A percentile compares a stretch with the other conserved stretches of the same genome.
Evolutionary conservation across 2,888 invertebrate genomes (phyloP).

Genomic region (Dicranocentrus wangi): DNA sequence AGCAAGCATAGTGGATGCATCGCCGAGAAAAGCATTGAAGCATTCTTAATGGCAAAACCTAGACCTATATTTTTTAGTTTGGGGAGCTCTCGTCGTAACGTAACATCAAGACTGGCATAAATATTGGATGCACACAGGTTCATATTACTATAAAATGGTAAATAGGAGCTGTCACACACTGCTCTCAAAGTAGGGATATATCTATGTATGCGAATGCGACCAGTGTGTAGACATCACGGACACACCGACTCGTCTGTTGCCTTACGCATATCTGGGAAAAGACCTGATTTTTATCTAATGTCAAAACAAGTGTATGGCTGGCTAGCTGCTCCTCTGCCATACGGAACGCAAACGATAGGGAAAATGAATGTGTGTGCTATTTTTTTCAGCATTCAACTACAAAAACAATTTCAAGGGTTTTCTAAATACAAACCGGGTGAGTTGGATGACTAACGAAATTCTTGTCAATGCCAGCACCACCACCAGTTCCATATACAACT

Average conservation of each 20-base stretch:
- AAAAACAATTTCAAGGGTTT: slow-evolving; percentile 37
- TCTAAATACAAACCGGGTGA: not conserved
- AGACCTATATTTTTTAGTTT: slow-evolving; percentile 51
- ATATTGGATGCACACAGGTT: not conserved
- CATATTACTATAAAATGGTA: slow-evolving; percentile 22
- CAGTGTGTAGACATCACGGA: slow-evolving; percentile 50
- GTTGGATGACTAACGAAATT: not conserved
- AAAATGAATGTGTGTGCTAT: slow-evolving; percentile 26
- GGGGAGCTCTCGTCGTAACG: not conserved
- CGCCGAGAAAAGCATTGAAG: too few species aligned
- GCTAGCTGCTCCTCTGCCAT: too few species aligned
- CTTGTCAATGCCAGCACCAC: slow-evolving; percentile 20
- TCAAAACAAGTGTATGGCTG: slow-evolving; percentile 31
- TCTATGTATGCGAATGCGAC: too few species aligned
- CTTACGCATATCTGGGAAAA: slow-evolving; percentile 65
- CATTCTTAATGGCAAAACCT: slow-evolving; percentile 21
- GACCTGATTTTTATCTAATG: slow-evolving; percentile 60
- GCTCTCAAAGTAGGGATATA: too few species aligned
- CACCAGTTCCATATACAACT: slow-evolving; percentile 11
- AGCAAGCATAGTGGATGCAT: too few species aligned
- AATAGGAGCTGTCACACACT: too few species aligned
- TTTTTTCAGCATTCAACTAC: not conserved
- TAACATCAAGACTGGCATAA: not conserved
- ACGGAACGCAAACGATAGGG: too few species aligned
- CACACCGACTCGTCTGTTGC: slow-evolving; percentile 56